Percentiles rank a stretch among this genome's conserved stretches.
phyloP scores from a whole-genome alignment of 1,140 invertebrate genomes.

The Myzus persicae region DNA sequence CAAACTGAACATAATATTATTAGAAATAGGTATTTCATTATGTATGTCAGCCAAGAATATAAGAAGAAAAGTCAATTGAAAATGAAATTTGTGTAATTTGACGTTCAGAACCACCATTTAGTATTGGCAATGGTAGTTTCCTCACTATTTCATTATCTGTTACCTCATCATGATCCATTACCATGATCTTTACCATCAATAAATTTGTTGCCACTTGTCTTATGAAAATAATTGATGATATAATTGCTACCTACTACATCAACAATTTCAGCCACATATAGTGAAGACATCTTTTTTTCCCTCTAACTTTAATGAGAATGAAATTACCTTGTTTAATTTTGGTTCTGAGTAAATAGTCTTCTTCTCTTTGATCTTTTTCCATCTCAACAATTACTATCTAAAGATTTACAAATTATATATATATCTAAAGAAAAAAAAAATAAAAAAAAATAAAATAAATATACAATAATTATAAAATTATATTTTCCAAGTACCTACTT shows the following conservation, averaged over 20 bases:
- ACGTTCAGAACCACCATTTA: neutral
- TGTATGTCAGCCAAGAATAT: neutral
- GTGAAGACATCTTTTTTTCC: neutral
- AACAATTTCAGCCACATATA: neutral
- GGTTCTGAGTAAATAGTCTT: neutral
- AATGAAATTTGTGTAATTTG: constrained; percentile 25
- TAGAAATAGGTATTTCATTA: too few species aligned
- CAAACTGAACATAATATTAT: too few species aligned
- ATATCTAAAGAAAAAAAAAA: too few species aligned
- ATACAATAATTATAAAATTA: too few species aligned
- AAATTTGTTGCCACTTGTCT: neutral
- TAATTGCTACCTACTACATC: neutral
- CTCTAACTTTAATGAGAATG: neutral
- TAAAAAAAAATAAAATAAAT: too few species aligned
- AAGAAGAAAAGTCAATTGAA: neutral
- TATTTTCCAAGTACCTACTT: too few species aligned
- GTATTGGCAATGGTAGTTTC: neutral
- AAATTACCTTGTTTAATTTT: neutral
- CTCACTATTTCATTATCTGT: neutral
- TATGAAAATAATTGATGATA: constrained; percentile 24
- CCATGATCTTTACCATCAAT: constrained; percentile 1
- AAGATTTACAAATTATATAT: too few species aligned
- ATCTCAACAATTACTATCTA: too few species aligned
- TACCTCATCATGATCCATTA: neutral
- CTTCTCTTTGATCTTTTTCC: neutral